Base-by-base conservation (phyloP, 2,797 vertebrate genomes). In the Labeo calbasu region DNA sequence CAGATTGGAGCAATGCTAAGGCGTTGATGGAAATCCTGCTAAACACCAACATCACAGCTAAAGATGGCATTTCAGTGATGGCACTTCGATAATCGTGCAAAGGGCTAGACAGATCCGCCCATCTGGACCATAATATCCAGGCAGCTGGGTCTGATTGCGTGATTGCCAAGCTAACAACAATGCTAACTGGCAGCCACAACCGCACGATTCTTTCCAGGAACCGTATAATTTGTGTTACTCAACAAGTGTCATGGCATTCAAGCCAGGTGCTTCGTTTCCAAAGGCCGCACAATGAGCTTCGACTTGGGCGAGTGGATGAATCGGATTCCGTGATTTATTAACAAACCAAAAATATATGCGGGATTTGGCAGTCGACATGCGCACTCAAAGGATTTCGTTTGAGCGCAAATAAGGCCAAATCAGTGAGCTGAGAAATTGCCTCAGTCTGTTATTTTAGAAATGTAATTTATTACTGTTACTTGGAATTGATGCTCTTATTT, bases 1-100 rank as follows among this genome's bases (percentile, higher is more conserved):
- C 78, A 92, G 91, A 92, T 92, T 92, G 92, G 89, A 83, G 86
- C 91, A 90, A 86, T 89, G 82, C 81, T 85, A 70, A 77, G 88
- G 88, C 88, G 89, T 84, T 91, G 91, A 92, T 85, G 87, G 88
- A 93, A 90, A 87, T 89, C 63, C 7, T 86, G 61, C 87, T 91
- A 75, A 90, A 90, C 86, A 5, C 86, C 87, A 87, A 89, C 86
- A 89, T 87, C 66, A n/a, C 6, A 13, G 68, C 63, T 76, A 57
- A 80, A 80, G 32, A n/a, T 81, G 68, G 23, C 55, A 73, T 28
- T 32, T 55, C 6, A 48, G 4, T 36, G 25, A 61, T 63, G 77
- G 43, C 43, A 50, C 40, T 81, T 68, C 55, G 23, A 28, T n/a
- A 25, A 50, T 72, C 17, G 4, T 73, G 43, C 71, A 36, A 82